Evolutionary conservation across 2,888 invertebrate genomes (phyloP), one percentile per base, ranked within the genome.

Genomic region (Argyresthia goedartella): DNA sequence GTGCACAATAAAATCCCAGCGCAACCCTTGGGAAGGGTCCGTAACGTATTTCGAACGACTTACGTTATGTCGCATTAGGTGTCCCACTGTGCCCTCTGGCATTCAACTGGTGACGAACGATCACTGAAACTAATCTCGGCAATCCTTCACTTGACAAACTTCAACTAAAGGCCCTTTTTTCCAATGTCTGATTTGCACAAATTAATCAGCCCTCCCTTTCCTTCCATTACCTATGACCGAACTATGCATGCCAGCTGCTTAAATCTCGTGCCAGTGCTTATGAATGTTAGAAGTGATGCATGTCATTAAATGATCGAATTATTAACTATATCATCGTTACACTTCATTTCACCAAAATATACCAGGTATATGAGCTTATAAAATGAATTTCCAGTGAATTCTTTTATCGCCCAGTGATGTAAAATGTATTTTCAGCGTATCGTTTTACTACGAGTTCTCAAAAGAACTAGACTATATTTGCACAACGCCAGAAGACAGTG

Each of bases 391-490:
- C 25, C 6, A 25, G 25, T 25, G 25, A 6, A 4, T 25, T 4
- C 6, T 25, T 25, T 25, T 25, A 25, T 25, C 25, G 25, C 25
- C 25, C 25, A 25, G 25, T 25, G 25, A 25, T 25, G 25, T 25
- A 25, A 25, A 25, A 25, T 25, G 6, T 25, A 2, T 25, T 25
- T 60, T 56, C 85, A 90, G 90, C 81, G 88, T 90, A 73, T 93
- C 95, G 65, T 92, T 93, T 73, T 95, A 94, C 89, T 97, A 95
- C 89, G 93, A 93, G 80, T 92, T 93, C 85, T 92, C 92, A 55
- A 93, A 93, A 81, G 95, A 95, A 70, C 91, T 95, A 86, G 99
- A 99, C 82, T 99, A 97, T 87, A 99, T 99, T 69, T 99, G 99
- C 88, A 95, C 96, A 59, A 92, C 93, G 63, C 92, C 94, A 39